phyloP scores from a whole-genome alignment of 2,113 vertebrate genomes.

The Tetrax tetrax region DNA sequence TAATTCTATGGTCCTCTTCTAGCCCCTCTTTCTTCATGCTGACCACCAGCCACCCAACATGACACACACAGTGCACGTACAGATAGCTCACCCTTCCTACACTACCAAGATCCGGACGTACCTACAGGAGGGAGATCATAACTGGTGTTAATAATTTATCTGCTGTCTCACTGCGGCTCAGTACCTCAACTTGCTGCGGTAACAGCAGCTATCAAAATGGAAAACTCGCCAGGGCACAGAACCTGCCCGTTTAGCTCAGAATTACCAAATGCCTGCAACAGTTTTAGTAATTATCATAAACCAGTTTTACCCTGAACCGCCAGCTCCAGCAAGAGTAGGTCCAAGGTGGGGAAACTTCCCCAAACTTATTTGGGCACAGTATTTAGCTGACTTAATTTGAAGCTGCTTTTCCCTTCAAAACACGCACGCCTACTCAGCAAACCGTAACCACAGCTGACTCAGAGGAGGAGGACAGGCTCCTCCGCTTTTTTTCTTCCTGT shows the following conservation, averaged over 20 bases:
- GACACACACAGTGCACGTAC: fast-evolving
- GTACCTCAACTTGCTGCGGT: not conserved
- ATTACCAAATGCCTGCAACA: not conserved
- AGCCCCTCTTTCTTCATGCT: fast-evolving
- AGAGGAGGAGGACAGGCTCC: constrained; percentile 57
- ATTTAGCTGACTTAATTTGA: constrained; percentile 30
- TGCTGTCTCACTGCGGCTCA: not conserved
- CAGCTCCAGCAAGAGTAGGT: not conserved
- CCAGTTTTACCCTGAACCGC: not conserved
- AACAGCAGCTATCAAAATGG: not conserved
- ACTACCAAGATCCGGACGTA: not conserved
- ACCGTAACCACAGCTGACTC: constrained; percentile 53
- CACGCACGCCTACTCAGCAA: constrained; percentile 47
- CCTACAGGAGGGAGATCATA: not conserved
- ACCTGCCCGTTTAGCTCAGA: not conserved
- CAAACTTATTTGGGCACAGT: not conserved
- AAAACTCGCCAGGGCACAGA: not conserved
- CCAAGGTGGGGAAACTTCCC: not conserved
- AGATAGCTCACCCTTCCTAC: not conserved
- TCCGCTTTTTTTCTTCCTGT: constrained; percentile 46
- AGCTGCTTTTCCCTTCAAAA: constrained; percentile 55
- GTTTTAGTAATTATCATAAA: not conserved
- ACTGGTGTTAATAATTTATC: not conserved
- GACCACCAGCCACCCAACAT: not conserved
- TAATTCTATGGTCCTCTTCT: not conserved